Evolutionary conservation across 2,113 vertebrate genomes (phyloP).

Genomic region (Bufo gargarizans): DNA sequence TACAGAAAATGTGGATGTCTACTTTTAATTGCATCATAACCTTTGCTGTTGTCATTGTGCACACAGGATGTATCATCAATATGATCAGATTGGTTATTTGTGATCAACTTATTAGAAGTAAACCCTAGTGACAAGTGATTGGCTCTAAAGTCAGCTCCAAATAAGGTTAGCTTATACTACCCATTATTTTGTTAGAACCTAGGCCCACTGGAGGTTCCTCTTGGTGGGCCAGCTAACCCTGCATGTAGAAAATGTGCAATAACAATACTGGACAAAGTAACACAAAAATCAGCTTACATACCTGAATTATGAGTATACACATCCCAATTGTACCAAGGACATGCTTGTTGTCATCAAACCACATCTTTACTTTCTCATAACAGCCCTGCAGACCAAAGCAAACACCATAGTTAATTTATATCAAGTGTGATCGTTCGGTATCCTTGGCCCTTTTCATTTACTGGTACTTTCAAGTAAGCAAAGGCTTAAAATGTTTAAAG

Average conservation of each 20-base stretch:
- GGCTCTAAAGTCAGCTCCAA: neutral
- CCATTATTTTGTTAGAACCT: neutral
- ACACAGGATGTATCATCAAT: too few species aligned
- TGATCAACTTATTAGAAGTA: neutral
- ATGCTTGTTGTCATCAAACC: constrained; percentile 93
- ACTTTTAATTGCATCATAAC: too few species aligned
- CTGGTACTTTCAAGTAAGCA: neutral
- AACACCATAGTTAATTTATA: neutral
- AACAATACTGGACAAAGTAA: neutral
- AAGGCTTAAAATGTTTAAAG: neutral
- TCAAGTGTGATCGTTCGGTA: neutral
- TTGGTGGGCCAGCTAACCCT: neutral
- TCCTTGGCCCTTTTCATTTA: neutral
- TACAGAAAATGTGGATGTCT: too few species aligned
- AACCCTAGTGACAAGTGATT: neutral
- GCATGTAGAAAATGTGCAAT: neutral
- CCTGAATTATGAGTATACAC: constrained; percentile 94
- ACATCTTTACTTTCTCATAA: constrained; percentile 90
- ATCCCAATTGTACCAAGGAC: constrained; percentile 90
- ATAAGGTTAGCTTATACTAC: neutral
- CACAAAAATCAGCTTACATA: constrained; percentile 63
- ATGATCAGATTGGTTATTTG: too few species aligned
- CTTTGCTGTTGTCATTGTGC: too few species aligned
- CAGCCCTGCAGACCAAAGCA: constrained; percentile 80
- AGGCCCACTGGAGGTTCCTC: neutral